A percentile compares a stretch with the other conserved stretches of the same genome.
Conservation (phyloP, 1,140 invertebrate species). For the Varroa destructor region DNA sequence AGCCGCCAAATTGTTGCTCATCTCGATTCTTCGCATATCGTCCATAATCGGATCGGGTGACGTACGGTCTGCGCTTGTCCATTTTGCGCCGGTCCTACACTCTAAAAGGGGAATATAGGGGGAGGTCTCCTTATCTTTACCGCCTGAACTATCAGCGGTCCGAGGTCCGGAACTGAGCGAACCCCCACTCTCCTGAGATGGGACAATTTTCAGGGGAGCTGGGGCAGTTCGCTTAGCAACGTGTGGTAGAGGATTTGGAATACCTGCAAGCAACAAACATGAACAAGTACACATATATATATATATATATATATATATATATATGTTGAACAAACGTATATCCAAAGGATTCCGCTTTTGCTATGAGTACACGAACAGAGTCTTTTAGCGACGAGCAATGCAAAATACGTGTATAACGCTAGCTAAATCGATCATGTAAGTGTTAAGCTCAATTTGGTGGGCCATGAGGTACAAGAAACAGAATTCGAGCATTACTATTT, state of each 20-base stretch:
- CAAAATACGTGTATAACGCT: too few relatives aligned
- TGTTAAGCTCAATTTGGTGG: too few relatives aligned
- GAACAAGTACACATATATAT: background rate
- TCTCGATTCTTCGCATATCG: conserved; percentile 32
- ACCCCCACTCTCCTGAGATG: conserved; percentile 13
- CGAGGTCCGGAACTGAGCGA: conserved; percentile 15
- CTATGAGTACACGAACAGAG: too few relatives aligned
- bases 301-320: too few relatives aligned
- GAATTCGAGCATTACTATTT: too few relatives aligned
- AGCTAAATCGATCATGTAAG: too few relatives aligned
- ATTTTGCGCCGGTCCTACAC: conserved; percentile 62
- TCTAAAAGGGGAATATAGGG: conserved; percentile 54
- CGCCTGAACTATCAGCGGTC: conserved; percentile 2
- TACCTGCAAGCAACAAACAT: background rate
- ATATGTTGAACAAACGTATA: too few relatives aligned
- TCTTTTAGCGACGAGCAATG: too few relatives aligned
- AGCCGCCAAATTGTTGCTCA: conserved; percentile 33
- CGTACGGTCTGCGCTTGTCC: conserved; percentile 9
- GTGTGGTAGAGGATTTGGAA: conserved; percentile 6
- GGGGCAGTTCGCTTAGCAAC: conserved; percentile 6
- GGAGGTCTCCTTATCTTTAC: conserved; percentile 14
- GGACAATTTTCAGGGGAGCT: conserved; percentile 16
- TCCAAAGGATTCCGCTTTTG: too few relatives aligned
- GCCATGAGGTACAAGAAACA: too few relatives aligned
- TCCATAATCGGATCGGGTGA: conserved; percentile 29